phyloP scores from a whole-genome alignment of 1,140 invertebrate species.

The Drosophila suzukii region DNA sequence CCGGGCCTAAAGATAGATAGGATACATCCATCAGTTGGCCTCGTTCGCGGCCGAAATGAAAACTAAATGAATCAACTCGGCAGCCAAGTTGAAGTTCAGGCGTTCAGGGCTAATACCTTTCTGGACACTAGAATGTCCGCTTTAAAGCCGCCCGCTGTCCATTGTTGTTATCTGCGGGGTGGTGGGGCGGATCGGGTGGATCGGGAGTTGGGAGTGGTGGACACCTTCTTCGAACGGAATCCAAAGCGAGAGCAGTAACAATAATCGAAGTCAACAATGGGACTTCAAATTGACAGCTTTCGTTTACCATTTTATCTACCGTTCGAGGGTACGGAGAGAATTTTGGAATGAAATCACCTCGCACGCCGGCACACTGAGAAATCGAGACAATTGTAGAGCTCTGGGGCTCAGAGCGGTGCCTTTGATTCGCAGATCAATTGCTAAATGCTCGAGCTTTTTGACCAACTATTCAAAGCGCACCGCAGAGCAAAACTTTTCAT shows the following conservation, averaged over 20 bases:
- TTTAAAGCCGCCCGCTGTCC: constrained; percentile 64
- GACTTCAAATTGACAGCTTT: constrained; percentile 81
- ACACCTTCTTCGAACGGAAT: constrained; percentile 32
- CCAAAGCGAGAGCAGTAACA: constrained; percentile 51
- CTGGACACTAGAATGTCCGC: constrained; percentile 72
- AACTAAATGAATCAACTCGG: constrained; percentile 47
- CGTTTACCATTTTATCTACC: constrained; percentile 75
- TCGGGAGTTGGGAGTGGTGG: constrained; percentile 10
- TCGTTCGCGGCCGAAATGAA: constrained; percentile 24
- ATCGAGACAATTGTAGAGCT: constrained; percentile 71
- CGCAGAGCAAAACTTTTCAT: constrained; percentile 56
- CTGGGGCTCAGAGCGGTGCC: constrained; percentile 50
- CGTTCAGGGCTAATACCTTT: constrained; percentile 60
- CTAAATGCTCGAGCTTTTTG: constrained; percentile 64
- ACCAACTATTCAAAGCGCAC: constrained; percentile 60
- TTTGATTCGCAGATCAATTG: constrained; percentile 78
- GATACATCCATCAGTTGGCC: constrained; percentile 63
- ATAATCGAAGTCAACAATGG: constrained; percentile 64
- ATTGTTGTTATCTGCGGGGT: constrained; percentile 56
- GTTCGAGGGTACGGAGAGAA: constrained; percentile 43
- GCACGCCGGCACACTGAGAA: constrained; percentile 49
- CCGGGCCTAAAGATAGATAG: constrained; percentile 47
- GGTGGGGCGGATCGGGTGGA: neutral
- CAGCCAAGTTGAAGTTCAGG: constrained; percentile 70
- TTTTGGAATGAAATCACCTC: constrained; percentile 73